A percentile compares a stretch with the other conserved stretches of the same genome.
Evolutionary conservation across 2,113 vertebrate genomes (phyloP).

Genomic region (Ptilorrhoa leucosticta): DNA sequence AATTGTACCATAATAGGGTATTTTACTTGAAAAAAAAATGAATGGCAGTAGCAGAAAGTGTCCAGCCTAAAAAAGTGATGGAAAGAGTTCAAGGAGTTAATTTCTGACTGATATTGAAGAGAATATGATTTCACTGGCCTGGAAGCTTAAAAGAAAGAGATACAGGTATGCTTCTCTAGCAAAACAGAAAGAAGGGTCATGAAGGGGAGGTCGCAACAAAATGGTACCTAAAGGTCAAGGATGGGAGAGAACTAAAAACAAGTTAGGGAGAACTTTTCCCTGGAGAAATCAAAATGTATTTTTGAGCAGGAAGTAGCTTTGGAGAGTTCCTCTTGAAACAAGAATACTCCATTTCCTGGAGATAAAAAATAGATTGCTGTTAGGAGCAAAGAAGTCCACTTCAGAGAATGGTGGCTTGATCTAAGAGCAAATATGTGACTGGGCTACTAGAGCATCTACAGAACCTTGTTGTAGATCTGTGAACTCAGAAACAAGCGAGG

Average conservation of each 20-base stretch:
- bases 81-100: neutral
- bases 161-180: neutral
- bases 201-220: neutral
- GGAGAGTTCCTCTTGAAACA: constrained; percentile 42
- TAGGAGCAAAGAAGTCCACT: neutral
- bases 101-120: neutral
- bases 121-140: neutral
- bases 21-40: neutral
- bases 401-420: neutral
- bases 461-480: neutral
- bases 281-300: constrained; percentile 38
- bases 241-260: constrained; percentile 34
- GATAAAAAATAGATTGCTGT: constrained; percentile 29
- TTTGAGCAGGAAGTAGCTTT: constrained; percentile 53
- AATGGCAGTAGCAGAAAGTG: neutral
- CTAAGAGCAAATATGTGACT: neutral
- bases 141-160: neutral
- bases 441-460: neutral
- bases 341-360: constrained; percentile 40
- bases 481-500: neutral
- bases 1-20: neutral
- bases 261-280: constrained; percentile 15
- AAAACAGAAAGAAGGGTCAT: neutral
- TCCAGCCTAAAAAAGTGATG: neutral
- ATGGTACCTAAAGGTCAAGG: constrained; percentile 38